Evolutionary conservation across 2,888 invertebrate species (phyloP).

Genomic region (Anodontia alba): DNA sequence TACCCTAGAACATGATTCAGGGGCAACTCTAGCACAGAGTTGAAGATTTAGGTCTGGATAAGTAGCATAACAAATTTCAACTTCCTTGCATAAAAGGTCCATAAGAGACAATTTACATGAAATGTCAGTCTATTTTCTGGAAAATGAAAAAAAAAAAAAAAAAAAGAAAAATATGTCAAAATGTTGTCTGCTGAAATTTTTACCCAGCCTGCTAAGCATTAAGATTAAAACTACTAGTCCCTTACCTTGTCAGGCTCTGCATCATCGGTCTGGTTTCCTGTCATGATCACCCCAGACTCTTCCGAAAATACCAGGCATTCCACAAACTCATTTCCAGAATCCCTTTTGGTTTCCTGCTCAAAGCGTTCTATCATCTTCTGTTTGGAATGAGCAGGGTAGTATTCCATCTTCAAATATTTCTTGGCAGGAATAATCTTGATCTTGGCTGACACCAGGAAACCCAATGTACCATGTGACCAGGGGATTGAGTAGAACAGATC

Average conservation of each 20-base stretch:
- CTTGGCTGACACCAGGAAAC: constrained; percentile 90
- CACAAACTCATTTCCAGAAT: constrained; percentile 89
- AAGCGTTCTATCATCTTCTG: constrained; percentile 84
- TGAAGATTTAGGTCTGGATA: too few species aligned
- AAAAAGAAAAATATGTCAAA: too few species aligned
- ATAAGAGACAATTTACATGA: too few species aligned
- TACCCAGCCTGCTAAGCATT: too few species aligned
- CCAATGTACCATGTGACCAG: constrained; percentile 94
- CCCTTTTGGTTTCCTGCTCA: constrained; percentile 86
- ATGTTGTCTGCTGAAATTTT: too few species aligned
- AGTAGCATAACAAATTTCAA: too few species aligned
- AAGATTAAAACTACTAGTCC: too few species aligned
- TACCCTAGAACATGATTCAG: too few species aligned
- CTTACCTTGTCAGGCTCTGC: constrained; percentile 88
- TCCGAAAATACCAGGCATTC: constrained; percentile 90
- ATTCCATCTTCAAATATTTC: constrained; percentile 87
- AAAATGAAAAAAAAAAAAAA: too few species aligned
- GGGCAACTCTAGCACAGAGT: too few species aligned
- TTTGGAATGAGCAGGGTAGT: constrained; percentile 87
- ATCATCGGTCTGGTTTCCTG: constrained; percentile 89
- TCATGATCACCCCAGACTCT: constrained; percentile 91
- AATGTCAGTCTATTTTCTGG: too few species aligned
- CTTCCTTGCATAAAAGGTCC: too few species aligned
- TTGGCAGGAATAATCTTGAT: constrained; percentile 91
- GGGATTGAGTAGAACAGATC: constrained; percentile 92